Conservation (phyloP, 2,888 invertebrate genomes). For the Cyclophora punctaria region DNA sequence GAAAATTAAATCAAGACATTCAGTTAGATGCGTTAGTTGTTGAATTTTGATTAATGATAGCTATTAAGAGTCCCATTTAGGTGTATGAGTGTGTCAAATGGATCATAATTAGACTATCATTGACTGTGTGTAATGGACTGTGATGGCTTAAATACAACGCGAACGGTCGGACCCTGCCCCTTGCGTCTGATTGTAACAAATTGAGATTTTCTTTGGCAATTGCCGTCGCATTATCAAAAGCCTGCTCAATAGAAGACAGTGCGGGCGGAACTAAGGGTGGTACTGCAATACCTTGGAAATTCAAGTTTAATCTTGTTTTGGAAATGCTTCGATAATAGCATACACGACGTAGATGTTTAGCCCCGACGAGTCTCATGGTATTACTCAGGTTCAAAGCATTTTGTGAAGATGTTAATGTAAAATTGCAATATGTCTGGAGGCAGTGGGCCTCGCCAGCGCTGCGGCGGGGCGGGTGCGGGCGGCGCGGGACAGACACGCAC, state of each 20-base stretch:
- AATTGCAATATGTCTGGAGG: neutral
- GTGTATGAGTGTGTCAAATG: conserved; percentile 60
- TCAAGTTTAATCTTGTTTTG: too few relatives aligned
- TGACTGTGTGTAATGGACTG: conserved; percentile 58
- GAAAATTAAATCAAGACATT: conserved; percentile 9
- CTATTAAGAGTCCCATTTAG: conserved; percentile 40
- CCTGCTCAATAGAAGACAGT: too few relatives aligned
- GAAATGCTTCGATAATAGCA: too few relatives aligned
- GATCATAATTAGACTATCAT: conserved; percentile 68
- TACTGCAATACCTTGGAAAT: too few relatives aligned
- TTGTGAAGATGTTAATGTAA: conserved; percentile 11
- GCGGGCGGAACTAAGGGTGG: too few relatives aligned
- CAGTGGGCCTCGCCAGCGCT: neutral
- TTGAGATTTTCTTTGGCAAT: conserved; percentile 59
- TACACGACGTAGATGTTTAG: too few relatives aligned
- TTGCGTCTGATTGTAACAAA: conserved; percentile 64
- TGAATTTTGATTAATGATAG: conserved; percentile 48
- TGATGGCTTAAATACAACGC: conserved; percentile 33
- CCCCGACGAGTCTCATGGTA: too few relatives aligned
- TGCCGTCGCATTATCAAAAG: conserved; percentile 5
- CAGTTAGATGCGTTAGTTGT: conserved; percentile 21
- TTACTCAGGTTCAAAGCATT: too few relatives aligned
- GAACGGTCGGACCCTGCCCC: conserved; percentile 32
- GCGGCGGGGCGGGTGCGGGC: neutral
- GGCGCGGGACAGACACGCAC: conserved; percentile 33